Base-by-base conservation (phyloP, 1,140 invertebrate genomes). In the Lerema accius region DNA sequence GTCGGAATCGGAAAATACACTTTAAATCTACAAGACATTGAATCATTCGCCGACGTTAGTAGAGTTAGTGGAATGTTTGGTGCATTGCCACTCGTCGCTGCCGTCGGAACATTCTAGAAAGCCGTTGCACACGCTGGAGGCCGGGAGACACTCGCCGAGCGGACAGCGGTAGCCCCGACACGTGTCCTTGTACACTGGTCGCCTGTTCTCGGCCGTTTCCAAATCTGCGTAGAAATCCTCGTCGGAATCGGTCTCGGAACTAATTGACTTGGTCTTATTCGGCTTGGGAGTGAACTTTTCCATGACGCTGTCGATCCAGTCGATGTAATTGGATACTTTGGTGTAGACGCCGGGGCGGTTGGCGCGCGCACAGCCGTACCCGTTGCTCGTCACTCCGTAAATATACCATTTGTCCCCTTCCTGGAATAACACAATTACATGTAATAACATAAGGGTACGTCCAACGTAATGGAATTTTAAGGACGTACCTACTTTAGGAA, bases 261-360 rank as follows among this genome's bases (percentile, higher is more conserved):
- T 32, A 78, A 82, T 19, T 73, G 56, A 40, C 35, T 82, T 51
- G 35, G 73, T 76, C 35, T 81, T 65, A 48, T 81, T 84, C 28
- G 51, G 58, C 0, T 40, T 46, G 0, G 78, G 77, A 9, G 84
- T 81, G 69, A 85, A 61, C 0, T 73, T 67, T 0, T 73, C 72
- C 48, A 93, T 93, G 16, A 93, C 91, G 7, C 91, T 85, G 68
- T 95, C 92, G 17, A 97, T 95, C 94, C 96, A 97, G 28, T 93
- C 92, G 11, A 96, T 82, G 82, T 97, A 96, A 77, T 95, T 93
- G 59, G 94, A 91, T 3, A 97, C 96, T 84, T 96, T 96, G 0
- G 96, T 97, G 89, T 98, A 98, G 42, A 98, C 96, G 1, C 96
- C 97, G 1, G 96, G 96, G 19, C 95, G 91, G 80, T 96, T 95